A percentile compares a stretch with the other conserved stretches of the same genome.
Evolutionary conservation across 2,113 vertebrate genomes (phyloP).

Genomic region (Ctenodactylus gundi): DNA sequence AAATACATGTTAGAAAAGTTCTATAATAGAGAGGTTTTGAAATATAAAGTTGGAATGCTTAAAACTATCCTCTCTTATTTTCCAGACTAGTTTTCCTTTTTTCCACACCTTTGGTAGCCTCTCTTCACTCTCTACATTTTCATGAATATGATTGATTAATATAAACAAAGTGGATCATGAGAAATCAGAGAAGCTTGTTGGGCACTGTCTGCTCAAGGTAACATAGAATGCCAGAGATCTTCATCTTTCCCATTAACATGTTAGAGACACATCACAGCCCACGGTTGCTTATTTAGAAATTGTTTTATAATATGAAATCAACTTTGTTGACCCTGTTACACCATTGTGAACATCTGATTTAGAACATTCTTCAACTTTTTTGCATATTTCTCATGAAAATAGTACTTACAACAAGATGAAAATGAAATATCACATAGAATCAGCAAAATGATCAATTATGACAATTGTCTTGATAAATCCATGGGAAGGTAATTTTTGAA

Average conservation of each 20-base stretch:
- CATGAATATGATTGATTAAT: neutral
- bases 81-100: neutral
- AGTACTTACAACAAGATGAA: neutral
- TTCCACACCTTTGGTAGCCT: neutral
- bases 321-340: neutral
- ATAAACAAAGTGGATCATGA: neutral
- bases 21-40: neutral
- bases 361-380: neutral
- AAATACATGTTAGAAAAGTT: neutral
- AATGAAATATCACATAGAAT: neutral
- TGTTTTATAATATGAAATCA: neutral
- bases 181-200: neutral
- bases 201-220: too few relatives aligned
- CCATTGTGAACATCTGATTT: neutral
- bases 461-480: neutral
- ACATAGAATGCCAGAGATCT: neutral
- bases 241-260: accelerated
- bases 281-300: neutral
- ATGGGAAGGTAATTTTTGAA: neutral
- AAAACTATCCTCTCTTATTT: neutral
- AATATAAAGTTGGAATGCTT: neutral
- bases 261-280: neutral
- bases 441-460: neutral
- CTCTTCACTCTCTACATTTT: neutral
- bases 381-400: neutral